These are phyloP conservation scores for Dioctria linearis DNA, from an alignment of 2,888 invertebrate genomes.

Conservation along the genomic window DNA sequence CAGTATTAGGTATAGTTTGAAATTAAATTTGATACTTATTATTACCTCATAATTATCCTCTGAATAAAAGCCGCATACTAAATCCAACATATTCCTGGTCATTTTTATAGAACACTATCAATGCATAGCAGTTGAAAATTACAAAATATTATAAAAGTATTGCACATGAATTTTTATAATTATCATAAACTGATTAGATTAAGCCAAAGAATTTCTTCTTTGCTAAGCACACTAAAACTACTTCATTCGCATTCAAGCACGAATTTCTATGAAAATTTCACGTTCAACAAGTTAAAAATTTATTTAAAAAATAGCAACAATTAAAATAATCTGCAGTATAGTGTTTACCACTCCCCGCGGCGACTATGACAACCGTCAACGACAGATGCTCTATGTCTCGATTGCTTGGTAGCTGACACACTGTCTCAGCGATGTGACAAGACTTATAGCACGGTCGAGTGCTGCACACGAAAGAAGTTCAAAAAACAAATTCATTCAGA, in stretches of 20 bases:
- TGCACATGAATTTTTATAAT: too few relatives aligned
- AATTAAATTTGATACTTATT: too few relatives aligned
- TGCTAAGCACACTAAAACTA: not conserved
- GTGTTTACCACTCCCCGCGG: too few relatives aligned
- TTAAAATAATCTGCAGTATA: not conserved
- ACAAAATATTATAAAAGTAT: too few relatives aligned
- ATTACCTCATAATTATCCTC: slow-evolving; percentile 75
- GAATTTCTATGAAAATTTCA: not conserved
- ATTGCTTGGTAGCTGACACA: not conserved
- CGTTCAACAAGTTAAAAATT: too few relatives aligned
- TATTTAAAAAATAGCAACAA: not conserved
- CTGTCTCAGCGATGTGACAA: not conserved
- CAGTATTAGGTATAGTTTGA: too few relatives aligned
- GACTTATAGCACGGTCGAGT: not conserved
- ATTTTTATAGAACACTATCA: slow-evolving; percentile 62
- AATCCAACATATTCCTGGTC: slow-evolving; percentile 74
- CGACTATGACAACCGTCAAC: not conserved
- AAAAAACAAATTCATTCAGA: slow-evolving; percentile 57
- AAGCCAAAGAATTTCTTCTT: not conserved
- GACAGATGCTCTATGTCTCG: not conserved
- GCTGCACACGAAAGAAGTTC: slow-evolving; percentile 23
- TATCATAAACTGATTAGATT: too few relatives aligned
- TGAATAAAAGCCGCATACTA: slow-evolving; percentile 76
- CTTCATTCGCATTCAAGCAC: not conserved
- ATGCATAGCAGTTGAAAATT: slow-evolving; percentile 8